Base-by-base conservation (phyloP, 2,888 invertebrate genomes). In the Hirtodrosophila trivittata region DNA sequence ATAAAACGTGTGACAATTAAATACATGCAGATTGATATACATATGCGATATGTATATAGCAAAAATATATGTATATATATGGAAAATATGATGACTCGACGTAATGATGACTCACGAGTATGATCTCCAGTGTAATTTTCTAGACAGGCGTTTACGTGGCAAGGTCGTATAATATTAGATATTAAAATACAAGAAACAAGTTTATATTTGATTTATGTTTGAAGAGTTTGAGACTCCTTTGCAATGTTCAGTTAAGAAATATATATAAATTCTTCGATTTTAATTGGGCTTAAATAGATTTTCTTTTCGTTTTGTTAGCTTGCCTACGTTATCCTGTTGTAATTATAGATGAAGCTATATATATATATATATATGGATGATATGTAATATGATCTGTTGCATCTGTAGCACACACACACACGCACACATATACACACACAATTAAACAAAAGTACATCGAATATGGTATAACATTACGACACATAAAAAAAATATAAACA, bases 121-220 rank as follows among this genome's bases (percentile, higher is more conserved):
- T 76, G 81, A 64, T 86, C 84, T 80, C 80, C 80, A 47, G 84
- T 54, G 65, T 86, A 65, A 72, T 80, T 80, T 65, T 84, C 80
- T 80, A 83, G 65, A 82, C 75, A 86, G 80, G 80, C 86, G 71
- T 82, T 60, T 73, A 69, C 42, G 69, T 73, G 59, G 69, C 65
- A 72, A 54, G 71, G 55, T 33, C 71, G 51, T 50, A 10, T 50
- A 35, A 35, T 51, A 26, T 33, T 37, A 38, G 66, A 54, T 60
- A 66, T 77, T 73, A 57, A 52, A 51, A 37, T 28, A 63, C 49
- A 67, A 65, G 49, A 59, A 64, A 42, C 46, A 58, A 54, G 54
- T 32, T 26, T 39, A 56, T 46, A 37, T 49, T 49, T 42, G 16
- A 38, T 66, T 38, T 5, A 26, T 25, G 6, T 43, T 57, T 45